A percentile compares a stretch with the other conserved stretches of the same genome.
Conservation (phyloP, 2,797 vertebrate genomes). For the Calcarius lapponicus region DNA sequence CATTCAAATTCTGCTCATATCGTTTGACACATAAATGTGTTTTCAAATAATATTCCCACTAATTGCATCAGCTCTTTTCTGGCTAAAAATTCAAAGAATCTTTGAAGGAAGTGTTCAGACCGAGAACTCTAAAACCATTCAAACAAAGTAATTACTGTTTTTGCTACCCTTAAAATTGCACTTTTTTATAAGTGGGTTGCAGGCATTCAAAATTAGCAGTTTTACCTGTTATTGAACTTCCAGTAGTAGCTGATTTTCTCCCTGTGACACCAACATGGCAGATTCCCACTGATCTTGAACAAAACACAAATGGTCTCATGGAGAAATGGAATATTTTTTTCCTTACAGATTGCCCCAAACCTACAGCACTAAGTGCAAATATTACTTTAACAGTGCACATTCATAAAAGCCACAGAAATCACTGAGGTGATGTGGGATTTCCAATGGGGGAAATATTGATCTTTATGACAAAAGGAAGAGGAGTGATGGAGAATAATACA, state of each 20-base stretch:
- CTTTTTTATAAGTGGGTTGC: not conserved
- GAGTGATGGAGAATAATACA: not conserved
- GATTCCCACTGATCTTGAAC: not conserved
- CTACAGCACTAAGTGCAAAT: not conserved
- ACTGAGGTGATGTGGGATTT: not conserved
- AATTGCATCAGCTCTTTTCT: not conserved
- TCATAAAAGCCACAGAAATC: not conserved
- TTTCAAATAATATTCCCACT: not conserved
- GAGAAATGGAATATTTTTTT: not conserved
- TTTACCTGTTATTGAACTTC: not conserved
- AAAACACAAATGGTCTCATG: not conserved
- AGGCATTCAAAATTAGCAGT: not conserved
- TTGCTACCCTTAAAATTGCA: not conserved
- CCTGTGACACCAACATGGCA: not conserved
- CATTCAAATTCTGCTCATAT: not conserved
- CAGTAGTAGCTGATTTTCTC: not conserved
- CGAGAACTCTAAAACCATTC: not conserved
- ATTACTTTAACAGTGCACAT: not conserved
- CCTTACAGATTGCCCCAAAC: not conserved
- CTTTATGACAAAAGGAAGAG: not conserved
- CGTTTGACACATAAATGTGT: not conserved
- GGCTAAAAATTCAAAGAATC: not conserved
- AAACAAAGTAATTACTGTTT: slow-evolving; percentile 32
- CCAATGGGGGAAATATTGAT: not conserved
- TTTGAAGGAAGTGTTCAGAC: not conserved